phyloP scores from a whole-genome alignment of 2,113 vertebrate species.

The Pardalotus punctatus region DNA sequence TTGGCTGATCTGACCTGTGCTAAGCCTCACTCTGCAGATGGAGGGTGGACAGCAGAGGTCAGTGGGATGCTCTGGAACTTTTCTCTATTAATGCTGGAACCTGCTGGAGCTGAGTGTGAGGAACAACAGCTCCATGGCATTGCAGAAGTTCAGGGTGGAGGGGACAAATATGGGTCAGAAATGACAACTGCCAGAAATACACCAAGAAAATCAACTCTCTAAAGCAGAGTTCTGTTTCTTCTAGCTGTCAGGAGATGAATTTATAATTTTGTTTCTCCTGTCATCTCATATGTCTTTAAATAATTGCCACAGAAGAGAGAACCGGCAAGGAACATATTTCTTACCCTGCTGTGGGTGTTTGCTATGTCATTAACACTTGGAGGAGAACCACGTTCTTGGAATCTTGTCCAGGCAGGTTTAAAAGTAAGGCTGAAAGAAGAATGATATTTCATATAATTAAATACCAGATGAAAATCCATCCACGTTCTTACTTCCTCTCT shows the following conservation, averaged over 20 bases:
- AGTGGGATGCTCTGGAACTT: neutral
- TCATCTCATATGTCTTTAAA: neutral
- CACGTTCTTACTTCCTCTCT: neutral
- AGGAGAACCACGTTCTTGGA: slow-evolving; percentile 20
- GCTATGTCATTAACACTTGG: slow-evolving; percentile 45
- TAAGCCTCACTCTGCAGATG: neutral
- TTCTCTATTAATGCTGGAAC: neutral
- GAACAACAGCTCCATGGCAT: neutral
- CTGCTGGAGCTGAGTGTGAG: neutral
- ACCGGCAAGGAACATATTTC: neutral
- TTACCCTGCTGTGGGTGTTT: slow-evolving; percentile 30
- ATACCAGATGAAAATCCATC: neutral
- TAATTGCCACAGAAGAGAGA: neutral
- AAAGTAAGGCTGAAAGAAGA: neutral
- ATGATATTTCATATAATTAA: neutral
- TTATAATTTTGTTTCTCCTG: neutral
- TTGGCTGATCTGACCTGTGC: neutral
- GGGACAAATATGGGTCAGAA: neutral
- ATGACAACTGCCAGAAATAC: neutral
- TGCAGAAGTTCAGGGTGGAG: neutral
- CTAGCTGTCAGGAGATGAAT: neutral
- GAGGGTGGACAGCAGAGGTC: neutral
- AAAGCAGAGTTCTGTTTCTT: neutral
- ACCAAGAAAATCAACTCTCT: neutral
- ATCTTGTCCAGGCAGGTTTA: slow-evolving; percentile 42